phyloP scores from a whole-genome alignment of 2,797 vertebrate species.

The Melanotaenia parkinsoni region DNA sequence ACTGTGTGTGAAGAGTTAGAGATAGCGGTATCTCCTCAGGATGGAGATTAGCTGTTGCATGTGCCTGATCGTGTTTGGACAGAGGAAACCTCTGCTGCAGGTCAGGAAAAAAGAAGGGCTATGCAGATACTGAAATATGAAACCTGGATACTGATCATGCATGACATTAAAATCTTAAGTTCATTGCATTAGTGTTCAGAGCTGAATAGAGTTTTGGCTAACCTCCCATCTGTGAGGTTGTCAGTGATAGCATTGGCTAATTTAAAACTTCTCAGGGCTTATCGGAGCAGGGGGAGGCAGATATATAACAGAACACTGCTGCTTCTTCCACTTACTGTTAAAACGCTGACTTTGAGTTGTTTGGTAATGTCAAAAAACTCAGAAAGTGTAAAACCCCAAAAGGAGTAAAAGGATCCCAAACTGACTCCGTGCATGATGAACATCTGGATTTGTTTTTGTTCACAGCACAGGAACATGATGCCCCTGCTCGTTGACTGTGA shows the following conservation, averaged over 20 bases:
- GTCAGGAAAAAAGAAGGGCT: slow-evolving; percentile 28
- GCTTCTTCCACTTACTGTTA: slow-evolving; percentile 16
- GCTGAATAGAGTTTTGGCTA: not conserved
- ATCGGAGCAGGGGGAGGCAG: slow-evolving; percentile 29
- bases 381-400: slow-evolving; percentile 24
- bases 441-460: slow-evolving; percentile 55
- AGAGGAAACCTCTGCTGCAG: slow-evolving; percentile 17
- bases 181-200: slow-evolving; percentile 11
- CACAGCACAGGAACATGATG: slow-evolving; percentile 28
- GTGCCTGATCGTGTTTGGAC: slow-evolving; percentile 32
- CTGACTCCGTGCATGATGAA: slow-evolving; percentile 38
- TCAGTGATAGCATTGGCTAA: slow-evolving; percentile 18
- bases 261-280: slow-evolving; percentile 38
- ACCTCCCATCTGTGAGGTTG: slow-evolving; percentile 12
- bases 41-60: slow-evolving; percentile 22
- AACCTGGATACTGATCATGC: slow-evolving; percentile 40
- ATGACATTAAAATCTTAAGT: slow-evolving; percentile 50
- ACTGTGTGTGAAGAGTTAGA: slow-evolving; percentile 9
- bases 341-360: slow-evolving; percentile 9
- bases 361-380: slow-evolving; percentile 29
- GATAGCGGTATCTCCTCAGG: slow-evolving; percentile 42
- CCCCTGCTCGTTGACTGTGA: slow-evolving; percentile 9
- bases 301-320: slow-evolving; percentile 19
- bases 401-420: slow-evolving; percentile 32
- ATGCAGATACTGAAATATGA: slow-evolving; percentile 15